phyloP scores from a whole-genome alignment of 2,113 vertebrate species.

The Nicator chloris region DNA sequence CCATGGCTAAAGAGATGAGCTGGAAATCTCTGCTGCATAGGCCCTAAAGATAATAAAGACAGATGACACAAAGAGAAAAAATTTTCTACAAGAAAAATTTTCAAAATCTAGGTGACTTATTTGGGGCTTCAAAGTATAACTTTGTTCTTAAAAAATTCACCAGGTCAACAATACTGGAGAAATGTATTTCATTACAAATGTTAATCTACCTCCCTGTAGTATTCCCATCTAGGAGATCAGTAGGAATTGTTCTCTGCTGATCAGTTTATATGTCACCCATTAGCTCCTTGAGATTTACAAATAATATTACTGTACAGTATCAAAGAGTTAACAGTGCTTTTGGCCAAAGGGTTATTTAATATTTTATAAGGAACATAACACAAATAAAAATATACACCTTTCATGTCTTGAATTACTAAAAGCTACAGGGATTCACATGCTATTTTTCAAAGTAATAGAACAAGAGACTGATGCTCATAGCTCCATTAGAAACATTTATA shows the following conservation, averaged over 20 bases:
- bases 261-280: not conserved
- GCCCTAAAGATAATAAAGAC: not conserved
- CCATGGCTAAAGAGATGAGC: not conserved
- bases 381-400: constrained; percentile 17
- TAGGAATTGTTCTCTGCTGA: not conserved
- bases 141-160: not conserved
- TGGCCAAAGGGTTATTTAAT: not conserved
- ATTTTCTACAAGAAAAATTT: not conserved
- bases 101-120: not conserved
- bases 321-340: not conserved
- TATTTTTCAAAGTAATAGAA: constrained; percentile 13
- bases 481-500: constrained; percentile 41
- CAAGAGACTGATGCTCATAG: not conserved
- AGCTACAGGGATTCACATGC: not conserved
- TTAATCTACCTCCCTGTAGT: not conserved
- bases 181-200: not conserved
- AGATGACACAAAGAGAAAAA: not conserved
- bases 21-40: not conserved
- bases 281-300: not conserved
- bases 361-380: not conserved
- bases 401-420: not conserved
- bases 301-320: not conserved
- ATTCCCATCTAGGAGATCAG: not conserved
- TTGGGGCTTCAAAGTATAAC: not conserved
- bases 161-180: not conserved